phyloP scores from a whole-genome alignment of 1,140 invertebrate species.

The Bombus vancouverensis region DNA sequence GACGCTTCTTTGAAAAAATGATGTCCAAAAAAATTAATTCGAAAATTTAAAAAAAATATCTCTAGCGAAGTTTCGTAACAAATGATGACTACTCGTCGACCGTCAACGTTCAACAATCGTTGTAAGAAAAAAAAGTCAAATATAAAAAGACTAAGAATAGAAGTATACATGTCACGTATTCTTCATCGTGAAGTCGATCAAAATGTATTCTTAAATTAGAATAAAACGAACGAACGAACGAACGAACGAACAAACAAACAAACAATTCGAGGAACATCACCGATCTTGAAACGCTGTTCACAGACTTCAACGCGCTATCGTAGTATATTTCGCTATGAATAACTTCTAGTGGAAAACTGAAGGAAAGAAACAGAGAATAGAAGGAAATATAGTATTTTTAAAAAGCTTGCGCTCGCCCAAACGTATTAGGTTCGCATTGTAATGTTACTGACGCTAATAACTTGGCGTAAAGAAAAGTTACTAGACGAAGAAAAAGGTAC shows the following conservation, averaged over 20 bases:
- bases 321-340: background rate
- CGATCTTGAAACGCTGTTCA: background rate
- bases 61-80: background rate
- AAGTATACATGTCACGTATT: background rate
- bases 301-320: background rate
- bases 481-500: conserved; percentile 14
- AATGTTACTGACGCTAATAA: background rate
- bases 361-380: too few species aligned
- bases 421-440: background rate
- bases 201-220: background rate
- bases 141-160: background rate
- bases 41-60: background rate
- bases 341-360: background rate
- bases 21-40: background rate
- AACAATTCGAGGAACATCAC: background rate
- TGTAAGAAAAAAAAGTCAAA: background rate
- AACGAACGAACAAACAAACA: background rate
- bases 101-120: background rate
- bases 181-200: background rate
- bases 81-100: background rate
- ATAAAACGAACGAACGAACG: background rate
- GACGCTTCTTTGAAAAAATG: background rate
- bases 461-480: background rate
- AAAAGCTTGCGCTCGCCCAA: background rate
- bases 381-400: background rate